Conservation (phyloP, 2,113 vertebrate species). For the Daphoenositta chrysoptera region DNA sequence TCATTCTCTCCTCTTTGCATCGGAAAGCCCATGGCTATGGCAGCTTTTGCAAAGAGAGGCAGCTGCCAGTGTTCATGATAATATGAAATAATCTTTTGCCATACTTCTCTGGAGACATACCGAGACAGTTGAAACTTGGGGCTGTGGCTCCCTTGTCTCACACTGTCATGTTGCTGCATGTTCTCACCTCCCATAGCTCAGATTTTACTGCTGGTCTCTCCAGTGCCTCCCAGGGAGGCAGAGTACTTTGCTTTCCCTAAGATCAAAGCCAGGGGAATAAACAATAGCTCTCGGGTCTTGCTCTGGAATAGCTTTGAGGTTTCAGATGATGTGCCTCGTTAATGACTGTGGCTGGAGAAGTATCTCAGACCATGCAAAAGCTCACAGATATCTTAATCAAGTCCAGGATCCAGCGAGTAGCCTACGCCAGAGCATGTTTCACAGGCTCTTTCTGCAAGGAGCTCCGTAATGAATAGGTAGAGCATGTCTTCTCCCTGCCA, state of each 20-base stretch:
- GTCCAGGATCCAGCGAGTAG: neutral
- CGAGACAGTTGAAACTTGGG: neutral
- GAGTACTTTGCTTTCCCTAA: neutral
- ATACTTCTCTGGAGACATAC: neutral
- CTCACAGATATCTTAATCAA: neutral
- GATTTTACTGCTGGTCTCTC: neutral
- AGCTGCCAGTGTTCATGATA: neutral
- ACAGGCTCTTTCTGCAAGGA: neutral
- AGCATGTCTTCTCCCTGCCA: neutral
- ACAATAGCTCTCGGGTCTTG: neutral
- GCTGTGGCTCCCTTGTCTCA: neutral
- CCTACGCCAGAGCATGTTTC: neutral
- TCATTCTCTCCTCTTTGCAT: neutral
- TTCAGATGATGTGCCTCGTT: neutral
- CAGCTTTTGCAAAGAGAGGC: neutral
- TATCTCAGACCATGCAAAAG: neutral
- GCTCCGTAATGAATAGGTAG: neutral
- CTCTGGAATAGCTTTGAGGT: neutral
- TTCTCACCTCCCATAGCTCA: neutral
- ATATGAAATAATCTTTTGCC: neutral
- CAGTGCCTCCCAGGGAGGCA: neutral
- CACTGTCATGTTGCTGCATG: accelerated
- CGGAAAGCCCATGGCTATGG: neutral
- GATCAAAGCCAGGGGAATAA: neutral
- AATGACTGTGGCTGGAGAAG: neutral